These are phyloP conservation scores for Heliangelus exortis DNA, from an alignment of 2,797 vertebrate species.

Conservation along the genomic window DNA sequence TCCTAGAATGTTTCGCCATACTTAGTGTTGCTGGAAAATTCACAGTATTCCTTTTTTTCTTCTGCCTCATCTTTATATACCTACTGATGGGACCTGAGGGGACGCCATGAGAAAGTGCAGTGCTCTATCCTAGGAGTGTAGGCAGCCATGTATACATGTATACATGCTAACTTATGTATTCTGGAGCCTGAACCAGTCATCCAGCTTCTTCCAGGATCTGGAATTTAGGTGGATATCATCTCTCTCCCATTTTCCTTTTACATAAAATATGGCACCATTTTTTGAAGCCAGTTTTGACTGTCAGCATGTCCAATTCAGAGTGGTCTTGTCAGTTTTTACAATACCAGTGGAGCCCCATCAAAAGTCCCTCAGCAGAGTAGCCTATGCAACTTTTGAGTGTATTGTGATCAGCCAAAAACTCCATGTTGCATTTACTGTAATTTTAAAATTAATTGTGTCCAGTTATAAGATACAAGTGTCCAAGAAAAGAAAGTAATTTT, in stretches of 20 bases:
- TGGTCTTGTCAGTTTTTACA: not conserved
- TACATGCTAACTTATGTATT: not conserved
- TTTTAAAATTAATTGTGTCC: not conserved
- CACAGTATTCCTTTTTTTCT: not conserved
- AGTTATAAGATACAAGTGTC: not conserved
- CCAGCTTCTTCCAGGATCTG: not conserved
- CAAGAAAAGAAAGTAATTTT: not conserved
- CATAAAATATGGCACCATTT: rapidly evolving
- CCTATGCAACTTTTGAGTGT: not conserved
- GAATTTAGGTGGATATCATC: not conserved
- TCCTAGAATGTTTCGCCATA: not conserved
- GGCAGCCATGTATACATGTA: too few relatives aligned
- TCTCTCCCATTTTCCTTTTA: not conserved
- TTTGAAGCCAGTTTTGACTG: not conserved
- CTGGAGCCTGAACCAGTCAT: not conserved
- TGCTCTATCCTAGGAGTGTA: not conserved
- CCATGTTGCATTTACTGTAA: not conserved
- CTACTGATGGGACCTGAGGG: not conserved
- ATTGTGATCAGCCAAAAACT: not conserved
- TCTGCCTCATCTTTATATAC: not conserved
- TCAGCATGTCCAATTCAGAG: not conserved
- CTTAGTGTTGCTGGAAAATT: not conserved
- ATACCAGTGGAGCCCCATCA: not conserved
- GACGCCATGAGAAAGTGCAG: not conserved
- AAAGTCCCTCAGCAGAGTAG: not conserved